Conservation (phyloP, 2,797 vertebrate genomes). For the Graptemys geographica region DNA sequence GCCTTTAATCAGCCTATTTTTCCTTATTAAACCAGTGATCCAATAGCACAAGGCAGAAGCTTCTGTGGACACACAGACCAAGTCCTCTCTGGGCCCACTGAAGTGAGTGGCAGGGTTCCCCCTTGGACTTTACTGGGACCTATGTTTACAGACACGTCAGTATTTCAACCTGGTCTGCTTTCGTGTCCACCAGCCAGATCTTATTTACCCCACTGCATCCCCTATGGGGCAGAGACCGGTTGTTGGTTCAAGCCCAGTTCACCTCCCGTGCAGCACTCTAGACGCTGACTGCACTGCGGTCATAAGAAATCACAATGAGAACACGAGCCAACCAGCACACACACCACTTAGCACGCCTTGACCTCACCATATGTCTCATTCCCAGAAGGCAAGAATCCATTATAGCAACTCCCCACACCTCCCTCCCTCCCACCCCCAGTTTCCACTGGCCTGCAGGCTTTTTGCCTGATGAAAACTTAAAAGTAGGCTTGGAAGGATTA, state of each 20-base stretch:
- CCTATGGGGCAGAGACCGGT: not conserved
- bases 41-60: fast-evolving
- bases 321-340: not conserved
- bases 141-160: not conserved
- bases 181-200: not conserved
- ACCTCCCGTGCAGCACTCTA: not conserved
- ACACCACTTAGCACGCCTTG: not conserved
- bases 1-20: not conserved
- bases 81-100: not conserved
- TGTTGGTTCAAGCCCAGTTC: not conserved
- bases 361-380: not conserved
- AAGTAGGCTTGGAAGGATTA: not conserved
- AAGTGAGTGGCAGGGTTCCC: not conserved
- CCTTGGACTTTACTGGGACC: not conserved
- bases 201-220: not conserved
- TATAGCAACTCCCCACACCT: not conserved
- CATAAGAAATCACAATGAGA: not conserved
- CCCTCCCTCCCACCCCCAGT: not conserved
- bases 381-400: not conserved
- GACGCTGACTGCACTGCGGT: not conserved
- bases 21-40: not conserved
- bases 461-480: not conserved
- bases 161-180: not conserved
- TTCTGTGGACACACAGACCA: not conserved
- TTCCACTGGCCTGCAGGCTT: not conserved